These are phyloP conservation scores for Megalops cyprinoides DNA, from an alignment of 2,797 vertebrate species.

Conservation along the genomic window DNA sequence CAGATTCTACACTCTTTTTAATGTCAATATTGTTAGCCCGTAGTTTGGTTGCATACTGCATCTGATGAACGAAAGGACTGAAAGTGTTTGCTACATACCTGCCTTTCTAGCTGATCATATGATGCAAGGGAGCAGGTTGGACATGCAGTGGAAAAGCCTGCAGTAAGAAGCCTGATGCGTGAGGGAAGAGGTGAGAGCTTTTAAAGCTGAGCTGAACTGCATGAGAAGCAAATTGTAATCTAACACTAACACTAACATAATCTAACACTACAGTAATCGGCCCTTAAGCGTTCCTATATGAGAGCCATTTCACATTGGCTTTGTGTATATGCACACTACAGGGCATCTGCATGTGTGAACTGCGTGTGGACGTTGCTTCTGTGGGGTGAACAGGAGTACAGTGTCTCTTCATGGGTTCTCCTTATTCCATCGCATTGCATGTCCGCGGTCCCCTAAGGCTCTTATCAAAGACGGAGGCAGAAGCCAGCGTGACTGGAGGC, in stretches of 20 bases:
- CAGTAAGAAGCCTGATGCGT: not conserved
- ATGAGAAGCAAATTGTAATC: not conserved
- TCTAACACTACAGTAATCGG: not conserved
- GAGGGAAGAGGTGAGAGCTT: not conserved
- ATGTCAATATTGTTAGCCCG: conserved; percentile 1
- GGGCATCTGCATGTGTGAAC: not conserved
- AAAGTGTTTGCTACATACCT: too few species aligned
- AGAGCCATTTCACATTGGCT: too few species aligned
- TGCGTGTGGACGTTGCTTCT: not conserved
- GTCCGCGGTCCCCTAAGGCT: conserved; percentile 48
- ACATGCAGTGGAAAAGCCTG: too few species aligned
- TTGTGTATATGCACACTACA: too few species aligned
- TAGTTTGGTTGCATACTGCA: not conserved
- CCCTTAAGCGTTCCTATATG: not conserved
- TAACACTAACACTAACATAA: too few species aligned
- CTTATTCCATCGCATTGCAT: conserved; percentile 23
- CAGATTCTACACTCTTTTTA: too few species aligned
- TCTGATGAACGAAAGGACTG: too few species aligned
- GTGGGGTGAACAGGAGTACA: not conserved
- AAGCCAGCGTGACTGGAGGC: conserved; percentile 56
- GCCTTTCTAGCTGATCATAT: too few species aligned
- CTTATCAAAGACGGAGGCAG: conserved; percentile 44
- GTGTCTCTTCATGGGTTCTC: not conserved
- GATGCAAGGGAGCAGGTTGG: too few species aligned
- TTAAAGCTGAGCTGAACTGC: not conserved